Evolutionary conservation across 2,888 invertebrate species (phyloP), one percentile per base, ranked within the genome.

Genomic region (Ornithoptera priamus): DNA sequence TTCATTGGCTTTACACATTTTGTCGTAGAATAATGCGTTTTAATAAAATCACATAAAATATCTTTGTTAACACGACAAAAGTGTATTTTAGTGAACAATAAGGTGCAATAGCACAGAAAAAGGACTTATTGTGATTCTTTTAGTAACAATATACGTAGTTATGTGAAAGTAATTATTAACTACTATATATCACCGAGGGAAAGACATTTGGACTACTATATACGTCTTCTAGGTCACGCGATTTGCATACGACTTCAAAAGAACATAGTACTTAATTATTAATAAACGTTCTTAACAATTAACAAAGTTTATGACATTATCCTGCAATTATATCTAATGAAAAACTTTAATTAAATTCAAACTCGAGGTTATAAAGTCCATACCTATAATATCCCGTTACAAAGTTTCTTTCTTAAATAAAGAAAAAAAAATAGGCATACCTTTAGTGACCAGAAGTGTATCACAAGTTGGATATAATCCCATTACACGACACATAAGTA

Each of bases 161-260:
- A 20, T 61, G 17, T 36, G 22, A 59, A 53, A 61, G 22, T 22
- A 58, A 58, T 20, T 20, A 57, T 50, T 50, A 8, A 57, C 20
- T 57, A 57, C n/a, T 22, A n/a, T 22, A n/a, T 15, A n/a, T 58
- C 57, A 22, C 5, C 56, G 56, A 56, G 66, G 39, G 62, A 66
- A 67, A 59, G 63, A 67, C 60, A 63, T 70, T 67, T 50, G 22
- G 62, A 22, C 36, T 67, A 39, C 64, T 56, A 67, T 70, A 67
- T 67, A 70, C 53, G 67, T 67, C 63, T 42, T 42, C 46, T 66
- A 70, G 70, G 70, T 67, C 64, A 67, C 56, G 24, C 56, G 12
- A 67, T 70, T 67, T 67, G 70, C 67, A 70, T 70, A 60, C 61
- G 56, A 56, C 70, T 67, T 70, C 64, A 20, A 63, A 39, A 50